phyloP scores from a whole-genome alignment of 1,140 invertebrate genomes.

The Sminthurides bifidus region DNA sequence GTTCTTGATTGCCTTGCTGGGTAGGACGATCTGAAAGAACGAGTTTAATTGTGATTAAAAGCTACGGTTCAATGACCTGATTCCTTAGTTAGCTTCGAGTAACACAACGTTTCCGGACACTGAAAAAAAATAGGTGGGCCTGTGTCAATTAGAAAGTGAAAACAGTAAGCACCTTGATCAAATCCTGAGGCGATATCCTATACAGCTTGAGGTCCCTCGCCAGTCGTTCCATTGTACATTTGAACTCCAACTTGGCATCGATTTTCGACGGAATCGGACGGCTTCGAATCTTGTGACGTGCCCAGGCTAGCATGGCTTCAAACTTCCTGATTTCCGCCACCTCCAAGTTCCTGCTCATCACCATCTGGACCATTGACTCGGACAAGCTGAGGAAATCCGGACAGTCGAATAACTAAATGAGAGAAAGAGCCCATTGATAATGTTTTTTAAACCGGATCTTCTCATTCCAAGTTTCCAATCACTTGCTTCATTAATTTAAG shows the following conservation, averaged over 20 bases:
- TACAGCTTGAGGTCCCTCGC: constrained; percentile 78
- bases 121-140: too few relatives aligned
- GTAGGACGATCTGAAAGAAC: constrained; percentile 70
- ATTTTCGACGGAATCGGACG: constrained; percentile 50
- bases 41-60: constrained; percentile 25
- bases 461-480: not conserved
- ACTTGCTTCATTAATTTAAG: not conserved
- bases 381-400: constrained; percentile 73
- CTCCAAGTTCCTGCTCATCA: constrained; percentile 74
- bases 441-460: not conserved
- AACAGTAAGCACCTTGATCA: constrained; percentile 60
- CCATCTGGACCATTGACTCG: constrained; percentile 89
- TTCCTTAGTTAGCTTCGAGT: too few relatives aligned
- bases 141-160: too few relatives aligned
- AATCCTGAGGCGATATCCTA: constrained; percentile 80
- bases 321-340: constrained; percentile 84
- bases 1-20: constrained; percentile 84
- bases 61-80: too few relatives aligned
- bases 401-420: constrained; percentile 62
- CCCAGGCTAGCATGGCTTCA: constrained; percentile 62
- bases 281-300: constrained; percentile 61
- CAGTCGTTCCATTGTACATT: constrained; percentile 80
- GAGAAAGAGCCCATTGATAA: constrained; percentile 5
- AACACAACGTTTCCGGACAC: too few relatives aligned
- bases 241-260: constrained; percentile 76